These are phyloP conservation scores for Sminthurinus signatus DNA, from an alignment of 1,140 invertebrate genomes.

Conservation along the genomic window DNA sequence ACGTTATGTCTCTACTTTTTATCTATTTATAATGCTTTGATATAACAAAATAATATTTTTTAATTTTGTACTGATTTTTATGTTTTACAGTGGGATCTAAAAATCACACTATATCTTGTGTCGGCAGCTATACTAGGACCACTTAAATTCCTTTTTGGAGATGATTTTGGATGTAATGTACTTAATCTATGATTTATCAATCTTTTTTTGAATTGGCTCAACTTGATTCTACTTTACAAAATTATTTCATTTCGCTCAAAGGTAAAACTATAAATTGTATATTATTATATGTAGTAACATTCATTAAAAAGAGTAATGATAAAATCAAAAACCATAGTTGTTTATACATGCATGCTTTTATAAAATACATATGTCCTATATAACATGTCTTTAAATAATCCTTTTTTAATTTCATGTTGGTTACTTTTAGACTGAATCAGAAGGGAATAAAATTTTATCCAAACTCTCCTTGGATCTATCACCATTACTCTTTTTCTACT, in stretches of 20 bases:
- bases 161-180: conserved; percentile 53
- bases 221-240: conserved; percentile 51
- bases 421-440: conserved; percentile 45
- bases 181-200: conserved; percentile 67
- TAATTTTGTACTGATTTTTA: too few relatives aligned
- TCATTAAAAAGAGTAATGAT: too few relatives aligned
- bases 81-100: conserved; percentile 75
- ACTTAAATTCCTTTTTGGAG: not conserved
- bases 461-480: conserved; percentile 66
- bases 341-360: conserved; percentile 37
- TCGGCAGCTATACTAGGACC: conserved; percentile 41
- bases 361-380: too few relatives aligned
- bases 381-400: too few relatives aligned
- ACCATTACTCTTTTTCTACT: conserved; percentile 90
- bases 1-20: too few relatives aligned
- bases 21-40: too few relatives aligned
- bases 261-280: too few relatives aligned
- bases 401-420: not conserved
- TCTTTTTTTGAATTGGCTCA: conserved; percentile 61
- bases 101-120: conserved; percentile 90
- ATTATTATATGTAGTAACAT: too few relatives aligned
- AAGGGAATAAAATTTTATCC: conserved; percentile 48
- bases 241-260: conserved; percentile 1
- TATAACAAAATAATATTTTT: too few relatives aligned
- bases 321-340: too few relatives aligned